Conservation (phyloP, 2,888 invertebrate species). For the Cataglyphis altisquamis region DNA sequence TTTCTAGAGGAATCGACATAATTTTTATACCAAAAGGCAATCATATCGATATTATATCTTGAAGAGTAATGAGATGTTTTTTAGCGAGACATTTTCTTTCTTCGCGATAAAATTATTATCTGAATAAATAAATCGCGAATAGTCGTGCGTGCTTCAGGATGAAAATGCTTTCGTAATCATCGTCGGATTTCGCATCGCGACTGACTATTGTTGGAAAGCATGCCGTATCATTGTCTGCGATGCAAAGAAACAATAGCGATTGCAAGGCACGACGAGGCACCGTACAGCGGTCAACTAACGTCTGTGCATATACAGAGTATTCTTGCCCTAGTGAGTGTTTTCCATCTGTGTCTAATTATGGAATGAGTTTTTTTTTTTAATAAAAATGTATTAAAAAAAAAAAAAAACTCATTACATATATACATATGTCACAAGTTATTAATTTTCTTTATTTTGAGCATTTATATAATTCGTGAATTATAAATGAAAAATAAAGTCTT, state of each 20-base stretch:
- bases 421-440: neutral
- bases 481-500: neutral
- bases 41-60: neutral
- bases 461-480: constrained; percentile 7
- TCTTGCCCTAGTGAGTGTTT: neutral
- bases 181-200: neutral
- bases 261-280: constrained; percentile 26
- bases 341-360: neutral
- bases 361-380: neutral
- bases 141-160: neutral
- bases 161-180: constrained; percentile 15
- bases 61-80: neutral
- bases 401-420: neutral
- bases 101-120: neutral
- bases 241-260: constrained; percentile 38
- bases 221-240: constrained; percentile 16
- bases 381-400: neutral
- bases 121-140: neutral
- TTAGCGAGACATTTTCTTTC: neutral
- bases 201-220: constrained; percentile 34
- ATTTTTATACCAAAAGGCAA: neutral
- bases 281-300: neutral
- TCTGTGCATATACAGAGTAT: neutral
- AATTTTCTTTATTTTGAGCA: neutral
- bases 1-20: neutral